Evolutionary conservation across 2,797 vertebrate species (phyloP), one percentile per base, ranked within the genome.

Genomic region (Galagoides demidoff): DNA sequence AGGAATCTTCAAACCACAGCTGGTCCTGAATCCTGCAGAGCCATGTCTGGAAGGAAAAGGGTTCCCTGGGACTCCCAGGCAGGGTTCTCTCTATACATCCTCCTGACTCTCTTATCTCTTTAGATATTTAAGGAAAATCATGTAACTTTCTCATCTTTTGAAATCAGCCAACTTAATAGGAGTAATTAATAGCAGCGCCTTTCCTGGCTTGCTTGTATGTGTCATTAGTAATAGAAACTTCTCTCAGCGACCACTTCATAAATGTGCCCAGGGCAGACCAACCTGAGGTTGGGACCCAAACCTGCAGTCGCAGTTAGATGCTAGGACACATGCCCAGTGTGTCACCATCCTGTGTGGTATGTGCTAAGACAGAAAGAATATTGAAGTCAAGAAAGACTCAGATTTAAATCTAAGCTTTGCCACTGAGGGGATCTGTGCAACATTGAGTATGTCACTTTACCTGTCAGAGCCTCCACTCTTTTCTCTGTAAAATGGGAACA

Each of bases 21-120:
- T 79, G n/a, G 73, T 87, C 73, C 83, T 95, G 71, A 92, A 89
- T 85, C 89, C 64, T 76, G 17, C 39, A 86, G 34, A 90, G 79
- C 17, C n/a, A 55, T 57, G 25, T 22, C 29, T 45, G 55, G 87
- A 87, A 85, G 77, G 70, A 55, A 92, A 77, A 79, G 90, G 9
- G 23, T 76, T 37, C 10, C 59, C 77, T 55, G 19, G 2, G 68
- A 79, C 34, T 95, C 70, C 31, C 5, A 63, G 29, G 52, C 5
- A 34, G 14, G 7, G 37, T 73, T 95, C 49, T 94, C 90, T 88
- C 45, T 57, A n/a, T 25, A 14, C 7, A 31, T 29, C 25, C 61
- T 23, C 34, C 5, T 43, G 11, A 2, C 20, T 81, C 1, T 57
- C 49, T 74, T 95, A 52, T 76, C 43, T 95, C 34, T 25, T 93